Conservation (phyloP, 2,797 vertebrate species). For the Eutrigla gurnardus region DNA sequence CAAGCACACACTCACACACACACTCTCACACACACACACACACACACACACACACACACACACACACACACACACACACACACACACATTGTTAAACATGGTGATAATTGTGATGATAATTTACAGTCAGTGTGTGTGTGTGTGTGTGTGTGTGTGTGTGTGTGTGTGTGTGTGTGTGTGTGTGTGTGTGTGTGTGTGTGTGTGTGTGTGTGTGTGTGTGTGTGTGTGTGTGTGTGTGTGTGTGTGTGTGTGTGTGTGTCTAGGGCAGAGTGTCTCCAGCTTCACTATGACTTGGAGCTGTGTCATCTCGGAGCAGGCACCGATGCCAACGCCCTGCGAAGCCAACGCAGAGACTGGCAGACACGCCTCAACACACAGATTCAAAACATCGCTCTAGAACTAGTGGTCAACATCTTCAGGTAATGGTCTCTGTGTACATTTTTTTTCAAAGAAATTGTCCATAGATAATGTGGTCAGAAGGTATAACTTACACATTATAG, state of each 20-base stretch:
- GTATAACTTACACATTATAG: too few species aligned
- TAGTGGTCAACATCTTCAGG: constrained; percentile 95
- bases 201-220: constrained; percentile 1
- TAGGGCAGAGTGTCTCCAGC: constrained; percentile 85
- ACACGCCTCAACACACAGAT: constrained; percentile 88
- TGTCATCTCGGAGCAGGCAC: constrained; percentile 85
- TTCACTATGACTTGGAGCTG: constrained; percentile 91
- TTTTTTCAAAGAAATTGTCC: too few species aligned
- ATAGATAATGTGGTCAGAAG: neutral
- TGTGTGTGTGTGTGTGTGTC: constrained; percentile 2
- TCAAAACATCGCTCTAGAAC: constrained; percentile 88
- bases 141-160: too few species aligned
- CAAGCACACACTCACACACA: neutral
- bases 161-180: too few species aligned
- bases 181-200: constrained; percentile 3
- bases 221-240: constrained; percentile 6
- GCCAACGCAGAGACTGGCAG: constrained; percentile 89
- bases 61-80: neutral
- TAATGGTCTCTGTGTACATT: constrained; percentile 56
- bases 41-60: too few species aligned
- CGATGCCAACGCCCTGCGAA: constrained; percentile 82
- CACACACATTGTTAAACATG: neutral
- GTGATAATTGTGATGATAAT: too few species aligned
- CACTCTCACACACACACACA: neutral
- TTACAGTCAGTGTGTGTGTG: too few species aligned